Conservation (phyloP, 2,888 invertebrate genomes). For the Drosophila gaucha region DNA sequence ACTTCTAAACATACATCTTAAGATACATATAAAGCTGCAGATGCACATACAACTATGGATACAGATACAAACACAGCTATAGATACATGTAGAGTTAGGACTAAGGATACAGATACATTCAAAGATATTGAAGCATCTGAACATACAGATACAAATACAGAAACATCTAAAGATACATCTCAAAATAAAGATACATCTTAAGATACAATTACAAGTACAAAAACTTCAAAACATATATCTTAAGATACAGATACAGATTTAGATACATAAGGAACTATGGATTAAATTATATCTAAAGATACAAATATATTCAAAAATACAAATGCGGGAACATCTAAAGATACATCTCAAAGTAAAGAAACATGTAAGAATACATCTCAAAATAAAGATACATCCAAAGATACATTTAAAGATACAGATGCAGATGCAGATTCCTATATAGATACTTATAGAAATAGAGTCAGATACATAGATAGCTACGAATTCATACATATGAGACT, state of each 20-base stretch:
- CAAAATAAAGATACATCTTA: constrained; percentile 6
- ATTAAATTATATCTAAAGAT: too few relatives aligned
- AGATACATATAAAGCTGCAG: neutral
- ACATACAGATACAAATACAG: neutral
- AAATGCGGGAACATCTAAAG: neutral
- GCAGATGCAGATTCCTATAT: too few relatives aligned
- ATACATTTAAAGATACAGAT: neutral
- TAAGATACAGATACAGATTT: constrained; percentile 19
- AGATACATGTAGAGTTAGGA: neutral
- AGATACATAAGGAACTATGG: too few relatives aligned
- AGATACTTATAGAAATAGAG: neutral
- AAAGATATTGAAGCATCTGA: neutral
- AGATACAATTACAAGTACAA: constrained; percentile 21
- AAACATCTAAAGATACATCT: neutral
- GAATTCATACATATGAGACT: too few relatives aligned
- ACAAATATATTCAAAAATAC: neutral
- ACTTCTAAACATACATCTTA: neutral
- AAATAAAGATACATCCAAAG: neutral
- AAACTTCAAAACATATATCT: constrained; percentile 11
- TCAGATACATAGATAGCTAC: too few relatives aligned
- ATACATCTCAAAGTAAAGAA: neutral
- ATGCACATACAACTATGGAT: constrained; percentile 1
- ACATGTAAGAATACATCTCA: too few relatives aligned
- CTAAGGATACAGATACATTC: neutral
- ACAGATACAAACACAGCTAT: neutral